These are phyloP conservation scores for Lingula anatina DNA, from an alignment of 2,888 invertebrate genomes.

Conservation along the genomic window DNA sequence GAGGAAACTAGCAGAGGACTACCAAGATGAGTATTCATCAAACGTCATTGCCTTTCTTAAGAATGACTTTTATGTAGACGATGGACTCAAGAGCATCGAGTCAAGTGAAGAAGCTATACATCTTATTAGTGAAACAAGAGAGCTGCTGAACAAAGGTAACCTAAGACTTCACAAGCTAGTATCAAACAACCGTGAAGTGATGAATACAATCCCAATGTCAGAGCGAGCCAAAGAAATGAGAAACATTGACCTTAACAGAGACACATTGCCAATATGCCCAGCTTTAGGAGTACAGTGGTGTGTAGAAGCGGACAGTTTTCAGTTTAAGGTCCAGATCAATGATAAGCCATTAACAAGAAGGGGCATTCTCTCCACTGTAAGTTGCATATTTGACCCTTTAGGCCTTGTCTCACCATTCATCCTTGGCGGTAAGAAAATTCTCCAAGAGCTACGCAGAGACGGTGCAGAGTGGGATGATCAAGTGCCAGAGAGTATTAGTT, in stretches of 20 bases:
- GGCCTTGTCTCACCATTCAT: slow-evolving; percentile 10
- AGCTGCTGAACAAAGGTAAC: not conserved
- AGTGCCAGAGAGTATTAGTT: not conserved
- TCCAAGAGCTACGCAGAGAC: slow-evolving; percentile 3
- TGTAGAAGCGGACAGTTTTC: not conserved
- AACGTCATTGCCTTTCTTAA: not conserved
- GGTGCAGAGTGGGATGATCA: slow-evolving; percentile 1
- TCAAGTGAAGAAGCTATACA: not conserved
- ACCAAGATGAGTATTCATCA: not conserved
- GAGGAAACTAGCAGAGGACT: not conserved
- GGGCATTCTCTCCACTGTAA: slow-evolving; percentile 12
- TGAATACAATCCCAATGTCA: not conserved
- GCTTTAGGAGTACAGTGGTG: slow-evolving; percentile 11
- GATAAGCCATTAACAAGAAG: slow-evolving; percentile 11
- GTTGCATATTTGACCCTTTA: slow-evolving; percentile 14
- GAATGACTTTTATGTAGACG: not conserved
- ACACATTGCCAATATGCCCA: slow-evolving; percentile 6
- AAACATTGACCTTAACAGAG: slow-evolving; percentile 7
- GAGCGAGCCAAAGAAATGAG: not conserved
- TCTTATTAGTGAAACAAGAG: not conserved
- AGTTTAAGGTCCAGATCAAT: slow-evolving; percentile 4
- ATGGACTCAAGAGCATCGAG: not conserved
- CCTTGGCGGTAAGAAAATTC: slow-evolving; percentile 4
- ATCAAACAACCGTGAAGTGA: not conserved
- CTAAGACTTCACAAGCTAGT: not conserved